Base-by-base conservation (phyloP, 2,888 invertebrate species). In the Xestoiulus laeticollis region DNA sequence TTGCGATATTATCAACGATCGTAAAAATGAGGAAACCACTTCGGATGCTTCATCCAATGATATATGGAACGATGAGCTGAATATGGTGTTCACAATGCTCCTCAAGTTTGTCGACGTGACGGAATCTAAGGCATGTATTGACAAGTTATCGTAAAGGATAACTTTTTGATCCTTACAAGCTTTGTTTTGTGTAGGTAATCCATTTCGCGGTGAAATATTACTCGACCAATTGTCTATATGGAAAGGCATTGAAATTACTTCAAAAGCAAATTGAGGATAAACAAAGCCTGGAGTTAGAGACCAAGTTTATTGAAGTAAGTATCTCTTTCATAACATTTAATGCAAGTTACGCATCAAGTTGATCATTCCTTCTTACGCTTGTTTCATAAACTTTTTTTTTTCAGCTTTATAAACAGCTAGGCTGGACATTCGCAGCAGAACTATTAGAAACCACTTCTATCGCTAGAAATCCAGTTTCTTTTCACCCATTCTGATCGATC, bases 181-280 rank as follows among this genome's bases (percentile, higher is more conserved):
- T 87, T 0, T 59, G 83, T 86, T 87, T 88, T 87, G 90, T 90
- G 0, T 91, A 95, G 95, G 95, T 95, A 85, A 93, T 96, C 85
- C 94, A 95, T 91, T 96, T 98, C 91, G 95, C 91, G 59, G 91
- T 92, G 16, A 91, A 91, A 95, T 96, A 98, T 91, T 96, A 96
- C 84, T 94, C 95, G 90, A 94, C 95, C 0, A 93, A 96, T 90
- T 93, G 94, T 89, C 96, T 97, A 87, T 96, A 95, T 92, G 98
- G 97, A 0, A 94, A 96, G 89, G 95, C 96, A 89, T 92, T 96
- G 89, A 97, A 96, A 92, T 94, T 96, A 89, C 92, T 97, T 32
- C 91, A 93, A 89, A 96, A 96, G 92, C 93, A 96, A 89, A 94
- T 94, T 89, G 99, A 99, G 90, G 98, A 98, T 68, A 95, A 96